These are phyloP conservation scores for Erebia aethiops DNA, from an alignment of 2,888 invertebrate species.

Conservation along the genomic window DNA sequence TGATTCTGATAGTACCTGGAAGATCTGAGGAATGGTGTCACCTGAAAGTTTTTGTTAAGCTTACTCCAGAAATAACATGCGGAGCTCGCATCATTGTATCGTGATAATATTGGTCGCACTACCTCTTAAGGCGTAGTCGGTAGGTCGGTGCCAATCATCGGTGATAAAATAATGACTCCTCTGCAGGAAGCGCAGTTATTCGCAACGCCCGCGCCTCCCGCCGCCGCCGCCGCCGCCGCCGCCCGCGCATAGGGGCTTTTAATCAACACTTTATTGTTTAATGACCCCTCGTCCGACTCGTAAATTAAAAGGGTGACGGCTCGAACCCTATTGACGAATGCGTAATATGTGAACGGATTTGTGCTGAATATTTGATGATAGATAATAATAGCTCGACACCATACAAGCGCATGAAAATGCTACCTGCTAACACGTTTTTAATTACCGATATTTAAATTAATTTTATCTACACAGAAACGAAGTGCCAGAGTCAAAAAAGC, in stretches of 20 bases:
- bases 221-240: constrained; percentile 65
- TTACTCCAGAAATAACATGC: background rate
- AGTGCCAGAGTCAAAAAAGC: background rate
- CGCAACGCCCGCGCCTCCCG: constrained; percentile 57
- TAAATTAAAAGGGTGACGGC: constrained; percentile 83
- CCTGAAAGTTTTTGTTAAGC: too few species aligned
- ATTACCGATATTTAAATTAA: background rate
- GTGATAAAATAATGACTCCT: constrained; percentile 79
- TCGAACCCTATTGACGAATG: constrained; percentile 79
- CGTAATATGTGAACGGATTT: constrained; percentile 75
- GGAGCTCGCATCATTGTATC: background rate
- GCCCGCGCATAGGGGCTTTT: constrained; percentile 81
- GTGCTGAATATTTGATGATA: constrained; percentile 72
- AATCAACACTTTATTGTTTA: constrained; percentile 84
- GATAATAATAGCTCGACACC: constrained; percentile 53
- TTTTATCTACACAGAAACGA: background rate
- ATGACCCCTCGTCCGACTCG: constrained; percentile 79
- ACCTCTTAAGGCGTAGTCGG: constrained; percentile 24
- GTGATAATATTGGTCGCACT: constrained; percentile 38
- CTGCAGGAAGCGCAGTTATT: constrained; percentile 79
- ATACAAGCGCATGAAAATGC: background rate
- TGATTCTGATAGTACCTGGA: too few species aligned
- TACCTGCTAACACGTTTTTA: background rate
- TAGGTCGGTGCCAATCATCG: constrained; percentile 72
- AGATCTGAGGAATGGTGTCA: too few species aligned